Evolutionary conservation across 2,888 invertebrate genomes (phyloP).

Genomic region (Tetramorium bicarinatum): DNA sequence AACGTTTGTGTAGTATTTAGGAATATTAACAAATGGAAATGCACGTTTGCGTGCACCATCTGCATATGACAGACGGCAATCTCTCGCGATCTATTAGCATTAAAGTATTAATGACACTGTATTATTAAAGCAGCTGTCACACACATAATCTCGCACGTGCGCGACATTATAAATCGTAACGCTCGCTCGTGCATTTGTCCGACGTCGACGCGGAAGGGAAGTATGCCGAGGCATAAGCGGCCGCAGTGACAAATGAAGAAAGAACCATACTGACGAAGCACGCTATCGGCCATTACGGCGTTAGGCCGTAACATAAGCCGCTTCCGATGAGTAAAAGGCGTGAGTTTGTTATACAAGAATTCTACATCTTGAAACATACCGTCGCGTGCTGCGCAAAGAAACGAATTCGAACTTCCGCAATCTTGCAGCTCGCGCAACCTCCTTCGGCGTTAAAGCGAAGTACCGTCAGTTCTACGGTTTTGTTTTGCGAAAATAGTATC

Average conservation of each 20-base stretch:
- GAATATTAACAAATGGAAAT: constrained; percentile 38
- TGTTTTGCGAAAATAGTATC: constrained; percentile 24
- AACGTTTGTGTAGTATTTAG: constrained; percentile 22
- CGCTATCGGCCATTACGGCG: constrained; percentile 7
- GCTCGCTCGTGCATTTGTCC: constrained; percentile 17
- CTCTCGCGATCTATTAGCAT: constrained; percentile 49
- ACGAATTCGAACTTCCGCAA: constrained; percentile 15
- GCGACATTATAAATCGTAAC: constrained; percentile 37
- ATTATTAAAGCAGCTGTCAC: constrained; percentile 44
- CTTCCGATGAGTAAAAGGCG: constrained; percentile 26
- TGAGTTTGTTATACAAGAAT: constrained; percentile 12
- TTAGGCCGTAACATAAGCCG: neutral
- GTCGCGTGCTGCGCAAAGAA: neutral
- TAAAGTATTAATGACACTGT: constrained; percentile 46
- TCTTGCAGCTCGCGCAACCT: constrained; percentile 2
- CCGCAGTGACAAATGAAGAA: constrained; percentile 40
- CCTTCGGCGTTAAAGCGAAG: neutral
- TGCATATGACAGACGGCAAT: constrained; percentile 32
- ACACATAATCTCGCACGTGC: constrained; percentile 30
- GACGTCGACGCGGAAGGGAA: neutral
- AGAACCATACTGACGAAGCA: constrained; percentile 7
- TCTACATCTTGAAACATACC: neutral
- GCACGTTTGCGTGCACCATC: constrained; percentile 31
- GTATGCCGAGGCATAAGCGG: neutral
- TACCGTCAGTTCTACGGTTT: neutral